Conservation (phyloP, 2,888 invertebrate species). For the Dolichopus griseipennis region DNA sequence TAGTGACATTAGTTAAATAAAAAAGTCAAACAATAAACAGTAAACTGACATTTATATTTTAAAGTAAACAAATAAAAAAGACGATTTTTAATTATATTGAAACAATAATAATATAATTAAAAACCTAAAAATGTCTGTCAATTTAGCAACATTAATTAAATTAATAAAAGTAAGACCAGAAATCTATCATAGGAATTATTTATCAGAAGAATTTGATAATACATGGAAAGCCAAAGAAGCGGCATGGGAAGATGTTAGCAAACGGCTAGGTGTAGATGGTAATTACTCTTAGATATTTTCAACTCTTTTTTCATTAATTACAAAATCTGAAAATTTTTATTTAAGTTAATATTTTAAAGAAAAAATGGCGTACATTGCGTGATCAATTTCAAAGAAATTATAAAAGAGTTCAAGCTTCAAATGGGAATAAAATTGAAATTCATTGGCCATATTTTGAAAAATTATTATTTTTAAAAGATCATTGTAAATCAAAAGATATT, state of each 20-base stretch:
- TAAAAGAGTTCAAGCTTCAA: not conserved
- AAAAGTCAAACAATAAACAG: no score
- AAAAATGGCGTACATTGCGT: not conserved
- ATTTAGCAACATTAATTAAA: not conserved
- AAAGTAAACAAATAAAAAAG: no score
- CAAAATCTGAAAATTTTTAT: not conserved
- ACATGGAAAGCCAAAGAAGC: not conserved
- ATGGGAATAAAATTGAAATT: not conserved
- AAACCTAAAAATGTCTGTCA: not conserved
- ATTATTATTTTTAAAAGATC: constrained; percentile 6
- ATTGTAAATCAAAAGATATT: not conserved
- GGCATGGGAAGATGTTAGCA: not conserved
- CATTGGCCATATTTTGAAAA: not conserved
- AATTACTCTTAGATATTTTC: not conserved
- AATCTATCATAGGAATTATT: not conserved
- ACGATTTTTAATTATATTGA: no score
- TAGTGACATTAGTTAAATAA: no score
- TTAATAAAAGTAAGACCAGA: not conserved
- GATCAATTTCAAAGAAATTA: not conserved
- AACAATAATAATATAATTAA: no score
- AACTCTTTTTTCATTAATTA: not conserved
- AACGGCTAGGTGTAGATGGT: not conserved
- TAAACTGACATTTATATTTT: no score
- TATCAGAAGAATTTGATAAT: not conserved
- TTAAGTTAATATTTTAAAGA: not conserved